phyloP scores from a whole-genome alignment of 2,888 invertebrate species.

The Diloba caeruleocephala region DNA sequence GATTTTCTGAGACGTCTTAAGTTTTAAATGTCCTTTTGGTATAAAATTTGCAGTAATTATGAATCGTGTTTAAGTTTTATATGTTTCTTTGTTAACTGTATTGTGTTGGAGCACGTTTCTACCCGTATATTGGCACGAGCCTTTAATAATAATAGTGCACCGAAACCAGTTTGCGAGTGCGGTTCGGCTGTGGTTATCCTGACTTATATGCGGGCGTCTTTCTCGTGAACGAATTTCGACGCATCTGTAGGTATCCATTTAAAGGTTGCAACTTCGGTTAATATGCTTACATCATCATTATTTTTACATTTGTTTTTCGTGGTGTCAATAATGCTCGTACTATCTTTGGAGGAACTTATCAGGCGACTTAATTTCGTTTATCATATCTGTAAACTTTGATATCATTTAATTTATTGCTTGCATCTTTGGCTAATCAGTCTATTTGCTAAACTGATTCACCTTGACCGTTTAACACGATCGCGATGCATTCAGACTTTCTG shows the following conservation, averaged over 20 bases:
- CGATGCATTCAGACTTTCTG: slow-evolving; percentile 76
- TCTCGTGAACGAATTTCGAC: slow-evolving; percentile 75
- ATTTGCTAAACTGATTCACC: slow-evolving; percentile 70
- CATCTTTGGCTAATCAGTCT: slow-evolving; percentile 51
- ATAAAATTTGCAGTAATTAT: slow-evolving; percentile 74
- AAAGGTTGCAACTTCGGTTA: slow-evolving; percentile 54
- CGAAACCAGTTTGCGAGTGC: slow-evolving; percentile 86
- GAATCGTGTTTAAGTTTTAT: slow-evolving; percentile 68
- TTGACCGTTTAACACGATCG: slow-evolving; percentile 76
- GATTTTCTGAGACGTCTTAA: slow-evolving; percentile 71
- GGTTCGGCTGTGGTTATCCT: slow-evolving; percentile 85
- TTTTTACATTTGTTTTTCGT: slow-evolving; percentile 35
- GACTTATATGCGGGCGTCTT: slow-evolving; percentile 83
- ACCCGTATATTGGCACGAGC: slow-evolving; percentile 86
- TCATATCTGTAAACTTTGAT: slow-evolving; percentile 48
- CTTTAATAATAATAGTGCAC: slow-evolving; percentile 88
- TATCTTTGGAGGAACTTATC: slow-evolving; percentile 44
- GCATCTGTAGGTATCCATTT: slow-evolving; percentile 61
- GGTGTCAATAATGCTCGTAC: slow-evolving; percentile 41
- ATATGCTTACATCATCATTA: slow-evolving; percentile 50
- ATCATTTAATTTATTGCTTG: slow-evolving; percentile 36
- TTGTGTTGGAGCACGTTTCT: slow-evolving; percentile 78
- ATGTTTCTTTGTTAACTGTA: slow-evolving; percentile 77
- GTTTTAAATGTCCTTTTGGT: slow-evolving; percentile 87
- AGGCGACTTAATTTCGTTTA: slow-evolving; percentile 51